A percentile compares a stretch with the other conserved stretches of the same genome.
Evolutionary conservation across 2,113 vertebrate genomes (phyloP).

Genomic region (Vireo altiloquus): DNA sequence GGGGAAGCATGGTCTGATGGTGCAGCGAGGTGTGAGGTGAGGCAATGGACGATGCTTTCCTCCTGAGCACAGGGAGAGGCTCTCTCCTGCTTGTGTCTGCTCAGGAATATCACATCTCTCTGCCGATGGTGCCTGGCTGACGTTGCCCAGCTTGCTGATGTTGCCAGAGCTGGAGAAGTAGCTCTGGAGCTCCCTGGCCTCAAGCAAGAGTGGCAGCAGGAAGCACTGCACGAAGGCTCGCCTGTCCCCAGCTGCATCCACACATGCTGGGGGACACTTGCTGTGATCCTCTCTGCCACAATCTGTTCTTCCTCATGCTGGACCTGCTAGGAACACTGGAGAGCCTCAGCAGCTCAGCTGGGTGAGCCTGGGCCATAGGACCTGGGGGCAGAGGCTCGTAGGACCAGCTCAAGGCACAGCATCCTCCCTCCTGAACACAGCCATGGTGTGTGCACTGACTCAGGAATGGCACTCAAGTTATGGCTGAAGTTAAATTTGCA

Average conservation of each 20-base stretch:
- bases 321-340: not conserved
- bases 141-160: accelerated
- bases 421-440: not conserved
- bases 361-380: not conserved
- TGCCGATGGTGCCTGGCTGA: accelerated
- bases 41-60: not conserved
- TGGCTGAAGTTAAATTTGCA: not conserved
- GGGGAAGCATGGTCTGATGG: not conserved
- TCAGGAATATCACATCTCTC: not conserved
- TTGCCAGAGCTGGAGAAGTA: not conserved
- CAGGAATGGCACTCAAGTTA: not conserved
- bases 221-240: not conserved
- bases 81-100: not conserved
- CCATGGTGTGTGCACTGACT: accelerated
- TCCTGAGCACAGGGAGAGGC: accelerated
- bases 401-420: not conserved
- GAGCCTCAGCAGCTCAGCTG: not conserved
- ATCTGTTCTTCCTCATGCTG: accelerated
- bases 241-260: accelerated
- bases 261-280: accelerated
- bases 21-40: accelerated
- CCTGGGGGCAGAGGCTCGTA: not conserved
- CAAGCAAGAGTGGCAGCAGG: not conserved
- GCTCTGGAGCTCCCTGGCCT: not conserved
- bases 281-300: not conserved